These are phyloP conservation scores for Sebastes kiyomatsui DNA, from an alignment of 2,797 vertebrate genomes.

Conservation along the genomic window DNA sequence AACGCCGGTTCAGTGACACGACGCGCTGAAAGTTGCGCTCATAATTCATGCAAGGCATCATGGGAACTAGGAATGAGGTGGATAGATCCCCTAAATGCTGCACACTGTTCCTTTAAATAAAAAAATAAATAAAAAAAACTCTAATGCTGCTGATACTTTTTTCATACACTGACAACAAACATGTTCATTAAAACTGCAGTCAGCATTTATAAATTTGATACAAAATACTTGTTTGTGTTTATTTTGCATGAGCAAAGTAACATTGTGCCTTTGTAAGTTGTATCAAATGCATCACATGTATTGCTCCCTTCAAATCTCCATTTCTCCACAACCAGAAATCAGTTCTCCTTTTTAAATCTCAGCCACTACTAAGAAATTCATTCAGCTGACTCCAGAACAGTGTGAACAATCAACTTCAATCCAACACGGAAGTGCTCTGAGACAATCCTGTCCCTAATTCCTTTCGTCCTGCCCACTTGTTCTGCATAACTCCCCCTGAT, in stretches of 20 bases:
- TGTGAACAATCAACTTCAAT: conserved; percentile 21
- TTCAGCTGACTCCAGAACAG: not conserved
- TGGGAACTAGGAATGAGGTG: too few species aligned
- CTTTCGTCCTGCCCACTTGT: conserved; percentile 59
- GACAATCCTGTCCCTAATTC: conserved; percentile 52
- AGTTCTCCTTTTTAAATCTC: not conserved
- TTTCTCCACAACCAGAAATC: not conserved
- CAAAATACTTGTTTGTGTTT: not conserved
- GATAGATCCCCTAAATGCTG: too few species aligned
- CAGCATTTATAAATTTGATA: not conserved
- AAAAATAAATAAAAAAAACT: not conserved
- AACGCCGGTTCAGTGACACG: accelerated
- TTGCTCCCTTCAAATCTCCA: not conserved
- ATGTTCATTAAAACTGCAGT: not conserved
- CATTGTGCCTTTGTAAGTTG: not conserved
- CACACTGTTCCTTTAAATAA: not conserved
- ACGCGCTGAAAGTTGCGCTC: accelerated
- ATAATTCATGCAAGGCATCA: too few species aligned
- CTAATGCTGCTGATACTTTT: not conserved
- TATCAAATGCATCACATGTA: not conserved
- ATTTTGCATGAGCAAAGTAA: not conserved
- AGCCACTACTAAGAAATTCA: not conserved
- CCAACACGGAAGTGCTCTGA: conserved; percentile 61
- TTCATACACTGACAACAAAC: not conserved
- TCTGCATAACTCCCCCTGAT: conserved; percentile 38